Evolutionary conservation across 2,888 invertebrate genomes (phyloP).

Genomic region (Calliphora vomitoria): DNA sequence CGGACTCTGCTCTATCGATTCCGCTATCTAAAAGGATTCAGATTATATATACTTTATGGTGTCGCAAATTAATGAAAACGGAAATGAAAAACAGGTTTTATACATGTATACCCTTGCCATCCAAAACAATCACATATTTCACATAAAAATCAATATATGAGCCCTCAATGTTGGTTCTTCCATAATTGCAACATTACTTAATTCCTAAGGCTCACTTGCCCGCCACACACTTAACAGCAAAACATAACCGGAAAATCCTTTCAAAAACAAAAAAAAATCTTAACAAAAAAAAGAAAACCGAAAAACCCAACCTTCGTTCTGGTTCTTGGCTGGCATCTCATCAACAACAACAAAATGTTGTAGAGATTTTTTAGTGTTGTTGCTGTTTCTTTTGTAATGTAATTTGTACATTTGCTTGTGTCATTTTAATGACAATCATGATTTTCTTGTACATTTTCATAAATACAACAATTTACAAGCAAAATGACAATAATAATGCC

Average conservation of each 20-base stretch:
- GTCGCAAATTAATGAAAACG: too few relatives aligned
- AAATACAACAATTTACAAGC: constrained; percentile 78
- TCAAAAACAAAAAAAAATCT: neutral
- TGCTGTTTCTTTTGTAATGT: constrained; percentile 62
- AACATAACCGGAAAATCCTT: constrained; percentile 5
- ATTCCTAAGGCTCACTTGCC: neutral
- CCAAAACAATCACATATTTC: too few relatives aligned
- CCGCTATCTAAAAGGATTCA: too few relatives aligned
- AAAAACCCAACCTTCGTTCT: constrained; percentile 27
- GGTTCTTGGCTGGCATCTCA: constrained; percentile 33
- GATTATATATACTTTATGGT: too few relatives aligned
- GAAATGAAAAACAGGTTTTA: too few relatives aligned
- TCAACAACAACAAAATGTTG: neutral
- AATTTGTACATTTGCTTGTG: constrained; percentile 75
- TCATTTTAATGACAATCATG: constrained; percentile 74
- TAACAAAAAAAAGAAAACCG: constrained; percentile 12
- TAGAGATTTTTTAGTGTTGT: neutral
- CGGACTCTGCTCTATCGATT: too few relatives aligned
- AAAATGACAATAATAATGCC: constrained; percentile 70
- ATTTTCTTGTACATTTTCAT: constrained; percentile 79
- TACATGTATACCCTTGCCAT: too few relatives aligned
- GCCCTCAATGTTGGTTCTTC: constrained; percentile 30
- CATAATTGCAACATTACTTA: constrained; percentile 23
- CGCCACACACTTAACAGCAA: neutral
- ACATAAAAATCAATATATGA: neutral